Evolutionary conservation across 35 echinoderm and acorn worm genomes (phyloP).

Genomic region (Acanthaster planci): DNA sequence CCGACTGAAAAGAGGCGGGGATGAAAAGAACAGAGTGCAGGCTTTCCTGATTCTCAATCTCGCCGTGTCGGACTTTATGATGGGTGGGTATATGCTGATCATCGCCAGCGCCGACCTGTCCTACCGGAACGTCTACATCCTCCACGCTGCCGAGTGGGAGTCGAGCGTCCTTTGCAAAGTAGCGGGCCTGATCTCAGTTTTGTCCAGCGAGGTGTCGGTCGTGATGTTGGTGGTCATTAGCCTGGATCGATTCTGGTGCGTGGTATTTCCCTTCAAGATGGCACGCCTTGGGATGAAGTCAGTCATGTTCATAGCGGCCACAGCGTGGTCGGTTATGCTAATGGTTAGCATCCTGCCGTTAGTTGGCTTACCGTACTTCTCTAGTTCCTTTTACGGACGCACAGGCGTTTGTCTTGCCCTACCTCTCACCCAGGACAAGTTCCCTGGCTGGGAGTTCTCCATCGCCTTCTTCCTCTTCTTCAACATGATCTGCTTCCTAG

Average conservation of each 20-base stretch:
- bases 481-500: slow-evolving; percentile 43
- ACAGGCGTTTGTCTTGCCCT: slow-evolving; percentile 57
- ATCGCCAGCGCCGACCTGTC: slow-evolving; percentile 72
- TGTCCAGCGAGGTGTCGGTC: slow-evolving; percentile 69
- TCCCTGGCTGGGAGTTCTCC: slow-evolving; percentile 54
- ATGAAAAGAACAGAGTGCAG: slow-evolving; percentile 63
- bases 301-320: background rate
- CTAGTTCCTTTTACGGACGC: slow-evolving; percentile 35
- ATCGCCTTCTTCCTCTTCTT: slow-evolving; percentile 38
- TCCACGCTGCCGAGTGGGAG: slow-evolving; percentile 58
- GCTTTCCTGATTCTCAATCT: slow-evolving; percentile 81
- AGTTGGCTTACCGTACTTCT: slow-evolving; percentile 23
- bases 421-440: slow-evolving; percentile 30
- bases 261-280: slow-evolving; percentile 17
- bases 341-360: slow-evolving; percentile 28
- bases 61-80: slow-evolving; percentile 79
- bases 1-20: slow-evolving; percentile 20
- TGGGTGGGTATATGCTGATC: slow-evolving; percentile 90
- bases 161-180: slow-evolving; percentile 47
- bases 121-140: slow-evolving; percentile 68
- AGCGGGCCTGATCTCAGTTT: slow-evolving; percentile 48
- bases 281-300: background rate
- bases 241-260: slow-evolving; percentile 57
- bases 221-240: slow-evolving; percentile 54
- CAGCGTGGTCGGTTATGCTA: slow-evolving; percentile 12